phyloP scores from a whole-genome alignment of 2,113 vertebrate genomes.

The Tamias sibiricus region DNA sequence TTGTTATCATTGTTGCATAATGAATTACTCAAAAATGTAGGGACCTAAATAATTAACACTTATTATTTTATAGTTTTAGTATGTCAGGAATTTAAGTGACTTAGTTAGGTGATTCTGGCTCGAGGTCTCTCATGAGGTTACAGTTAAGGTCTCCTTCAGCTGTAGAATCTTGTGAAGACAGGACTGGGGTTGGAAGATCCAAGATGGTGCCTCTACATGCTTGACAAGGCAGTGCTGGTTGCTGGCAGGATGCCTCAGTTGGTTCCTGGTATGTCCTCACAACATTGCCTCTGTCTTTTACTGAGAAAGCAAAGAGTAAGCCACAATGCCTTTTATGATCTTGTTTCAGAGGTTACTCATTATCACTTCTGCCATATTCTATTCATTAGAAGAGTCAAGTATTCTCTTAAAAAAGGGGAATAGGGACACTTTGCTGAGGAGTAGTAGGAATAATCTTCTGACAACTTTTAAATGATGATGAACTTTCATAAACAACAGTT shows the following conservation, averaged over 20 bases:
- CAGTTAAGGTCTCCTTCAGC: not conserved
- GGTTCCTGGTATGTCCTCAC: not conserved
- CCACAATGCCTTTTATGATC: not conserved
- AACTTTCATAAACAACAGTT: not conserved
- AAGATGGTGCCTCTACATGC: not conserved
- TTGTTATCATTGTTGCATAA: not conserved
- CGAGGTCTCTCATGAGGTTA: not conserved
- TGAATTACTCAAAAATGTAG: not conserved
- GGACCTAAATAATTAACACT: not conserved
- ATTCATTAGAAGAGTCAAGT: not conserved
- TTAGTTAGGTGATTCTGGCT: not conserved
- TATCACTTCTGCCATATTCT: not conserved
- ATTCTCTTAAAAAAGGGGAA: not conserved
- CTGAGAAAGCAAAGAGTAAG: not conserved
- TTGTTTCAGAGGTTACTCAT: not conserved
- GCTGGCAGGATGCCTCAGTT: not conserved
- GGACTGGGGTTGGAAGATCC: not conserved
- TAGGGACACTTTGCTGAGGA: not conserved
- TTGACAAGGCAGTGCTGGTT: not conserved
- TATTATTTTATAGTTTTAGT: not conserved
- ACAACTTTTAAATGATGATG: not conserved
- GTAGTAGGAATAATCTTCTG: not conserved
- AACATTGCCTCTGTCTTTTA: not conserved
- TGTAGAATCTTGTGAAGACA: not conserved
- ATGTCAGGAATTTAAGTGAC: not conserved